Evolutionary conservation across 2,888 invertebrate genomes (phyloP).

Genomic region (Eupsilia transversa): DNA sequence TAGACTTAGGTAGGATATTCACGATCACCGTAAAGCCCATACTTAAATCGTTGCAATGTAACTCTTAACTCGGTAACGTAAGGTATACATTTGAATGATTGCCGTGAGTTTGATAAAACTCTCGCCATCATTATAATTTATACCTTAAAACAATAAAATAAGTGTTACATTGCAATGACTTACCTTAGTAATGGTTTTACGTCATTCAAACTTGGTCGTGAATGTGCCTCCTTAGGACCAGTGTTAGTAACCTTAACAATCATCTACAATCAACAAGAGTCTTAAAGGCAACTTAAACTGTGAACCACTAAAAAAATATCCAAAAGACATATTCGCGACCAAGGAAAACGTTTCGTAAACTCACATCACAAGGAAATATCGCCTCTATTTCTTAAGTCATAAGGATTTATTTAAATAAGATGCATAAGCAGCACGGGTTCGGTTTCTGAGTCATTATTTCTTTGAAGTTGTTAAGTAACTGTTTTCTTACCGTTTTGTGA

Average conservation of each 20-base stretch:
- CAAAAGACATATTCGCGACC: slow-evolving; percentile 14
- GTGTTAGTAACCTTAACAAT: not conserved
- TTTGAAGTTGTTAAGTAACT: slow-evolving; percentile 57
- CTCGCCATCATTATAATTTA: no score
- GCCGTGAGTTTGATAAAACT: no score
- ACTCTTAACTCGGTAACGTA: no score
- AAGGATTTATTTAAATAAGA: slow-evolving; percentile 31
- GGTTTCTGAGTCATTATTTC: slow-evolving; percentile 54
- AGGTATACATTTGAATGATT: no score
- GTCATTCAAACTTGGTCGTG: no score
- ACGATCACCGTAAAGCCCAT: no score
- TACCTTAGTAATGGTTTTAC: no score
- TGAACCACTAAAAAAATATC: slow-evolving; percentile 17
- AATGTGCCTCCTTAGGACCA: not conserved
- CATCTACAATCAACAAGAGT: not conserved
- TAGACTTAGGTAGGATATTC: not conserved
- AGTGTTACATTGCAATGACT: no score
- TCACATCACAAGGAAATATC: slow-evolving; percentile 15
- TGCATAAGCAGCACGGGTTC: not conserved
- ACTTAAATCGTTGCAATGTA: no score
- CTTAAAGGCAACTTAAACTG: not conserved
- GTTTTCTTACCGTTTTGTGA: slow-evolving; percentile 56
- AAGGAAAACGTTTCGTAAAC: not conserved
- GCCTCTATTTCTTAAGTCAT: not conserved
- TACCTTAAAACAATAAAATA: no score